Base-by-base conservation (phyloP, 2,797 vertebrate species). In the Lacerta agilis region DNA sequence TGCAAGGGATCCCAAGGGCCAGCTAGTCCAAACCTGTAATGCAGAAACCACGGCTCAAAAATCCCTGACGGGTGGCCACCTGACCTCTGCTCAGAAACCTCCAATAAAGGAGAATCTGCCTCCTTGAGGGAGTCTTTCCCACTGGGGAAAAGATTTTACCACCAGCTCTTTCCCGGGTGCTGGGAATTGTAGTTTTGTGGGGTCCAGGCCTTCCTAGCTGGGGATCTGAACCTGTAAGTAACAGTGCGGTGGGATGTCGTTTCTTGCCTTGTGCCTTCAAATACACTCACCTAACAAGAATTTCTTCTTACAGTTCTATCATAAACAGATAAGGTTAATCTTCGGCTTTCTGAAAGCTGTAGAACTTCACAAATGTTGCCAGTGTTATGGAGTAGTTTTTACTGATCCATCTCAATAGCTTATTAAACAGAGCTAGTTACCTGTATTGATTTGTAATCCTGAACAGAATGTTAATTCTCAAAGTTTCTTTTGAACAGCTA, bases 401-500 rank as follows among this genome's bases (percentile, higher is more conserved):
- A 72, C 69, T 67, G 58, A 80, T 75, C 45, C 15, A 23, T 78
- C 13, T 43, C 64, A 25, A 36, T 45, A 29, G 36, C 20, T 79
- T 79, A 55, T 79, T 84, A 84, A 84, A 36, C 7, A 85, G 49
- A 88, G 41, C n/a, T 49, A 15, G 66, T 87, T 82, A 87, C 41
- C 71, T 80, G 41, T 55, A 45, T 66, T 13, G 11, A 85, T 33
- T 41, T 78, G 33, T 49, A 82, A 69, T 18, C 61, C 36, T 78
- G 73, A 67, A 78, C 33, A 78, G 25, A 83, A 67, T 88, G 11
- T 58, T 72, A 83, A 80, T 85, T 73, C 66, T 71, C 85, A 55
- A 82, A 73, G 61, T 83, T 79, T 88, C 25, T 88, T 82, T 78
- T 83, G 38, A 84, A 86, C 61, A 64, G 9, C 20, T 85, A 89